phyloP scores from a whole-genome alignment of 2,113 vertebrate species.

The Sceloporus undulatus region DNA sequence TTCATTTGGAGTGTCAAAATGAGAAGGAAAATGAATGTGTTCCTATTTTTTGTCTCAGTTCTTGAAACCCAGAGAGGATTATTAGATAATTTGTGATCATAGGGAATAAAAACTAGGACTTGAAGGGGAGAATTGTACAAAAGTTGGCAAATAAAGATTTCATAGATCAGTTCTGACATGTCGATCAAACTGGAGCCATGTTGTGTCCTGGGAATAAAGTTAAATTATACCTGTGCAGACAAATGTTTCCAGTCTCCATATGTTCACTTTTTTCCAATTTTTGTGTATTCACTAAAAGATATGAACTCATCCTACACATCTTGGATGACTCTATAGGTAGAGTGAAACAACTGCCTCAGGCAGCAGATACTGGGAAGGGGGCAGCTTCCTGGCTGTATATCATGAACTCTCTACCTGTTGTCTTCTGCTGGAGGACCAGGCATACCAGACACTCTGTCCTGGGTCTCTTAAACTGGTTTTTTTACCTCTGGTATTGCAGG shows the following conservation, averaged over 20 bases:
- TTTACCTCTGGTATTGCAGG: not conserved
- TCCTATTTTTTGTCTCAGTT: slow-evolving; percentile 25
- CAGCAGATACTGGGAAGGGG: too few relatives aligned
- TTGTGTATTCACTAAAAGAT: not conserved
- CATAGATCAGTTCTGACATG: not conserved
- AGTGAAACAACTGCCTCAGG: not conserved
- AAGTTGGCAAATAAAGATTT: not conserved
- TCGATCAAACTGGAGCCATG: not conserved
- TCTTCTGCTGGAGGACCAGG: too few relatives aligned
- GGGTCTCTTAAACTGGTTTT: not conserved
- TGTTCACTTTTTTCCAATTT: too few relatives aligned
- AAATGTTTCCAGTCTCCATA: not conserved
- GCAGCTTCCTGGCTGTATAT: too few relatives aligned
- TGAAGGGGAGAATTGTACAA: not conserved
- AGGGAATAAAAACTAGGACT: not conserved
- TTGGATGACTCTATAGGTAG: not conserved
- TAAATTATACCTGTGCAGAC: not conserved
- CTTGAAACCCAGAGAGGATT: not conserved
- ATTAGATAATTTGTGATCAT: slow-evolving; percentile 33
- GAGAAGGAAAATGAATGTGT: slow-evolving; percentile 55
- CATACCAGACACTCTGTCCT: not conserved
- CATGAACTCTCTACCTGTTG: not conserved
- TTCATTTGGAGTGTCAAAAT: slow-evolving; percentile 56
- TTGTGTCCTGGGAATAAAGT: not conserved
- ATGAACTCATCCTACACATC: not conserved